Conservation (phyloP, 2,888 invertebrate genomes). For the Pachliopta kotzebuea region DNA sequence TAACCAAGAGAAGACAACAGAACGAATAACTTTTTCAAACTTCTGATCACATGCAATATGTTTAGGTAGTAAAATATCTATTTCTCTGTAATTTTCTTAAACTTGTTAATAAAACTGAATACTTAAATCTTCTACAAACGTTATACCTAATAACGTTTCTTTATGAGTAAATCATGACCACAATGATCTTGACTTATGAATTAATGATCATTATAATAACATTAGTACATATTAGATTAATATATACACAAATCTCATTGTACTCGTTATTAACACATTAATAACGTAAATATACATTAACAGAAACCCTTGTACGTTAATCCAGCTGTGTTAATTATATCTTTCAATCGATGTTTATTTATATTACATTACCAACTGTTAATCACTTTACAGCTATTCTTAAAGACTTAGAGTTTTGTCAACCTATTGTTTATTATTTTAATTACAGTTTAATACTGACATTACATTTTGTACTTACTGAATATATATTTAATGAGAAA, state of each 20-base stretch:
- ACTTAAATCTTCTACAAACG: too few species aligned
- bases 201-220: background rate
- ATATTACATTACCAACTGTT: too few species aligned
- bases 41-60: background rate
- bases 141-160: background rate
- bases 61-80: background rate
- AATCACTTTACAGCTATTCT: too few species aligned
- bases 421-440: background rate
- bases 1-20: background rate
- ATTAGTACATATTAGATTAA: conserved; percentile 1
- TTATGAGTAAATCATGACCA: background rate
- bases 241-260: background rate
- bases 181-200: background rate
- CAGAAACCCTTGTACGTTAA: too few species aligned
- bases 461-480: background rate
- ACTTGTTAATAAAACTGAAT: too few species aligned
- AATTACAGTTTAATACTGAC: too few species aligned
- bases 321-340: too few species aligned
- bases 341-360: too few species aligned
- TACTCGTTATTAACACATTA: background rate
- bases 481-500: background rate
- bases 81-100: background rate
- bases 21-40: background rate
- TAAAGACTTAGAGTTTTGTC: too few species aligned
- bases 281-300: background rate